phyloP scores from a whole-genome alignment of 2,113 vertebrate species.

The Paraplagusia blochii region DNA sequence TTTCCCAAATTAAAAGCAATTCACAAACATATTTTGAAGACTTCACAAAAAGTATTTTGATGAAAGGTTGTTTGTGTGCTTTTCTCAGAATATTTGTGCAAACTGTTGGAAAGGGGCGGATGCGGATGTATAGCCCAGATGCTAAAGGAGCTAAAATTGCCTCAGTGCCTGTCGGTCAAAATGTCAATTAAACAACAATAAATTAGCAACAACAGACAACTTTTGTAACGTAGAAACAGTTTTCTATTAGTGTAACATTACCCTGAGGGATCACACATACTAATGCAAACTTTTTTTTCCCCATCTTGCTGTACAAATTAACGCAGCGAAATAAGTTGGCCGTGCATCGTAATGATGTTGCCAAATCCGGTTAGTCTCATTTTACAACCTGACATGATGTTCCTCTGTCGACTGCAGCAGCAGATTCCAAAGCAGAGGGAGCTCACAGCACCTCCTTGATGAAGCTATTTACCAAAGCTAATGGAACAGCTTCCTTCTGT shows the following conservation, averaged over 20 bases:
- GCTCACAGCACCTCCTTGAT: conserved; percentile 52
- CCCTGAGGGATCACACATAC: too few species aligned
- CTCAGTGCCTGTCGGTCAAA: neutral
- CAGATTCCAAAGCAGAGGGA: conserved; percentile 42
- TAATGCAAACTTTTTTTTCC: too few species aligned
- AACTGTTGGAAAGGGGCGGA: too few species aligned
- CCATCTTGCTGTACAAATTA: too few species aligned
- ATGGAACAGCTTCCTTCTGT: conserved; percentile 60
- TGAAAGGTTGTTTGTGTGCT: too few species aligned
- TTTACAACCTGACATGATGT: conserved; percentile 21
- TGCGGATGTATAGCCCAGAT: too few species aligned
- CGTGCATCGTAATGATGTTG: neutral
- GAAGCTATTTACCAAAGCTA: conserved; percentile 52
- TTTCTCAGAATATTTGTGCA: too few species aligned
- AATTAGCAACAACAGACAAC: neutral
- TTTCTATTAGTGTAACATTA: too few species aligned
- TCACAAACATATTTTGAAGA: too few species aligned
- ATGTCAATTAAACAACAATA: neutral
- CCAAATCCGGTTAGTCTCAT: conserved; percentile 4
- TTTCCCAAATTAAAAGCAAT: too few species aligned
- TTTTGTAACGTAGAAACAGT: too few species aligned
- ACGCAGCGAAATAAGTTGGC: neutral
- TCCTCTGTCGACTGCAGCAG: conserved; percentile 18
- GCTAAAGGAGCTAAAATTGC: neutral
- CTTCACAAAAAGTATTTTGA: too few species aligned